A percentile compares a stretch with the other conserved stretches of the same genome.
phyloP scores from a whole-genome alignment of 30 jellyfish, hydroid and myxozoan species.

The Turritopsis dohrnii region DNA sequence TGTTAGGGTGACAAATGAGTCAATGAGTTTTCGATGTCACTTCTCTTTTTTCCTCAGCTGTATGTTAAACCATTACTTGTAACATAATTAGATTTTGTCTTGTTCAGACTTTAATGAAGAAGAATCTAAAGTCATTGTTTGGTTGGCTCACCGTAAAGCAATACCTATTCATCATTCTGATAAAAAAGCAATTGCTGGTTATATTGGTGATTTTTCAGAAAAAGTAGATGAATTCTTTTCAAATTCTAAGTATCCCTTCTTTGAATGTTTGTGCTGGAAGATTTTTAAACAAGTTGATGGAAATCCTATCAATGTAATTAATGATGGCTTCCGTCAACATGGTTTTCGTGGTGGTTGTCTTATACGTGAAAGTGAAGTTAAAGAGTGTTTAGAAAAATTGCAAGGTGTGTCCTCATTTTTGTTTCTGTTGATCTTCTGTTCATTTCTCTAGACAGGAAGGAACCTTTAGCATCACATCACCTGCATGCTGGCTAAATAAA shows the following conservation, averaged over 20 bases:
- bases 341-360: background rate
- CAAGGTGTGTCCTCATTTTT: background rate
- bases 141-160: background rate
- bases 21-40: too few relatives aligned
- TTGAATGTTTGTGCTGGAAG: background rate
- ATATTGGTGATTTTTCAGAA: too few relatives aligned
- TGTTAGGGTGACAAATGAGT: too few relatives aligned
- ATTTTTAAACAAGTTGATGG: background rate
- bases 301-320: background rate
- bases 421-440: too few relatives aligned
- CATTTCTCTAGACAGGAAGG: too few relatives aligned
- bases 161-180: background rate
- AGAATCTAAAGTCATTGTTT: background rate
- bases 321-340: background rate
- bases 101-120: too few relatives aligned
- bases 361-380: background rate
- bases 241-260: background rate
- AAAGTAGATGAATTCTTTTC: background rate
- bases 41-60: too few relatives aligned
- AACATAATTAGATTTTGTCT: too few relatives aligned
- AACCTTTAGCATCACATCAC: too few relatives aligned
- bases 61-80: too few relatives aligned
- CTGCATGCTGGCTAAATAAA: too few relatives aligned
- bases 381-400: background rate
- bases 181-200: background rate